Evolutionary conservation across 2,888 invertebrate genomes (phyloP), one percentile per base, ranked within the genome.

Genomic region (Melinopterus prodromus): DNA sequence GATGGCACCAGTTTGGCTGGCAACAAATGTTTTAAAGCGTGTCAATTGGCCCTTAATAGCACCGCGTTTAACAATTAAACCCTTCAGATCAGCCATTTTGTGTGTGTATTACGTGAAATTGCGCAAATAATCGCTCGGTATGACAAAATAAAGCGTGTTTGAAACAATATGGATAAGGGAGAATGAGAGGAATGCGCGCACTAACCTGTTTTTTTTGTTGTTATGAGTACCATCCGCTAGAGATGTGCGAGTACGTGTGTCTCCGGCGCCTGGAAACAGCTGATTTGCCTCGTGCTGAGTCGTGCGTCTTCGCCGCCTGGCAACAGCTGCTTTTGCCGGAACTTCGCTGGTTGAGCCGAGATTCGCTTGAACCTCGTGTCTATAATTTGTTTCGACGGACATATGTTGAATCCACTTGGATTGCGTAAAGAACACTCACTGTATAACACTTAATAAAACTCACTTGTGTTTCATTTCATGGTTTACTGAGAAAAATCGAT

Each of bases 21-120:
- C 53, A 53, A 53, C 53, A 53, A 53, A 53, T 12, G 53, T 53
- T 53, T 53, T 53, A 53, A 53, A 53, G 53, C 53, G 53, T 53
- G 53, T 53, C 53, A 53, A 53, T 53, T 53, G 53, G 53, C 53
- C 53, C 53, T 53, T 53, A 53, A 53, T 53, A 53, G 53, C 53
- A 53, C 53, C 53, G 53, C 53, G 53, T 4, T 53, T 53, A 12
- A 53, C 53, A 53, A 53, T 53, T 53, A 53, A 53, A 53, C 53
- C 53, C 53, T 53, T 53, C 7, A 53, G 53, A 53, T 53, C 53
- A 53, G 53, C 53, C 53, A 53, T 53, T 53, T 7, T 53, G 53
- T 53, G 7, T 53, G 53, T 9, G 53, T 53, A 53, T 53, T 53
- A 53, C 53, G 53, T 53, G 53, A 53, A 53, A 12, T 53, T 53